These are phyloP conservation scores for Therioaphis trifolii DNA, from an alignment of 2,888 invertebrate species.

Conservation along the genomic window DNA sequence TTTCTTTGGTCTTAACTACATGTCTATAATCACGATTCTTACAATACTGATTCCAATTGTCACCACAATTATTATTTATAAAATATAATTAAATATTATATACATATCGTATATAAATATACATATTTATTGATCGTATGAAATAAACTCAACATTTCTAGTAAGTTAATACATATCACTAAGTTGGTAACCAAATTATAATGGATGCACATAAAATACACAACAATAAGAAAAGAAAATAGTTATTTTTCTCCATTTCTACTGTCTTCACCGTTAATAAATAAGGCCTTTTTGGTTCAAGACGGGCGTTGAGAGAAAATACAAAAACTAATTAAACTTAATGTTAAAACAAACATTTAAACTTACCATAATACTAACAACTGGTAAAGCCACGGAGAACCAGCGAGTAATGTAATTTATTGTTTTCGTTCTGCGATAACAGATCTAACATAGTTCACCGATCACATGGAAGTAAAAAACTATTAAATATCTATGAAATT, in stretches of 20 bases:
- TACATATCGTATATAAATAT: too few species aligned
- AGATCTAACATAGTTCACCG: conserved; percentile 38
- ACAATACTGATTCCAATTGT: too few species aligned
- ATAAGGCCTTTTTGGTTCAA: conserved; percentile 22
- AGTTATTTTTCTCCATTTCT: conserved; percentile 9
- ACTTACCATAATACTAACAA: conserved; percentile 46
- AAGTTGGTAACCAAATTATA: conserved; percentile 10
- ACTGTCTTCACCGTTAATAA: conserved; percentile 18
- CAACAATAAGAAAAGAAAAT: conserved; percentile 1
- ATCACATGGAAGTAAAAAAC: conserved; percentile 2
- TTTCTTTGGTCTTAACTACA: too few species aligned
- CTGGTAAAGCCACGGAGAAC: conserved; percentile 24
- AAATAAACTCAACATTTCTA: background rate
- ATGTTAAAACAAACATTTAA: conserved; percentile 57
- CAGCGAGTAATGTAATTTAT: conserved; percentile 51
- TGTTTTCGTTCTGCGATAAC: conserved; percentile 36
- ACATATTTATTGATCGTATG: too few species aligned
- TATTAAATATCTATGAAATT: background rate
- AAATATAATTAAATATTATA: too few species aligned
- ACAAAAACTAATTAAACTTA: conserved; percentile 61
- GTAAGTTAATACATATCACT: background rate
- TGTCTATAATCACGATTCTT: too few species aligned
- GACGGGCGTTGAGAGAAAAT: conserved; percentile 45
- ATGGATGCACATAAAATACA: conserved; percentile 4
- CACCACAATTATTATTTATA: too few species aligned